phyloP scores from a whole-genome alignment of 2,113 vertebrate genomes.

The Crotalus viridis region DNA sequence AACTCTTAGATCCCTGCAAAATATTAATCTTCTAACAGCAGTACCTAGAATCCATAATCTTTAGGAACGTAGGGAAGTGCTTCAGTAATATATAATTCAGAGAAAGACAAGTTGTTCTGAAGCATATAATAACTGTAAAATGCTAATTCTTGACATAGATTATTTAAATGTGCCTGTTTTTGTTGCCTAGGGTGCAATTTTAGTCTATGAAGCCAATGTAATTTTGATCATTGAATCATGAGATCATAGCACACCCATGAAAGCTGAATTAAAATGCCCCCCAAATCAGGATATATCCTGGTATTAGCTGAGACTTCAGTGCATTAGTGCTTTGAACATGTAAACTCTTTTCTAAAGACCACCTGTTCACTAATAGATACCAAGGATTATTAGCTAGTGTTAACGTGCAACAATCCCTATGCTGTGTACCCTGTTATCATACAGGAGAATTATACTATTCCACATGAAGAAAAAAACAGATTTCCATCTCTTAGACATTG shows the following conservation, averaged over 20 bases:
- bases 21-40: not conserved
- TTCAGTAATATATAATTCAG: not conserved
- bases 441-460: slow-evolving; percentile 14
- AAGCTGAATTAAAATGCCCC: slow-evolving; percentile 27
- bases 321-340: slow-evolving; percentile 56
- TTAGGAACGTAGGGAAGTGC: not conserved
- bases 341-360: slow-evolving; percentile 58
- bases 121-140: not conserved
- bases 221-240: not conserved
- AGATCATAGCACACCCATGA: not conserved
- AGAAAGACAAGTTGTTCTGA: not conserved
- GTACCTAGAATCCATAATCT: not conserved
- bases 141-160: not conserved
- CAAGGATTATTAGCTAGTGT: slow-evolving; percentile 45
- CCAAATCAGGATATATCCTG: slow-evolving; percentile 42
- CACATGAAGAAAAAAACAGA: slow-evolving; percentile 16
- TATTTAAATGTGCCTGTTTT: slow-evolving; percentile 12
- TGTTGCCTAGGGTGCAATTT: slow-evolving; percentile 5
- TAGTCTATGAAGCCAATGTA: slow-evolving; percentile 15
- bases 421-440: not conserved
- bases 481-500: not conserved
- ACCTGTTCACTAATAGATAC: slow-evolving; percentile 65
- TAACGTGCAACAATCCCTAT: not conserved
- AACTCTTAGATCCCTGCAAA: not conserved
- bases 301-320: slow-evolving; percentile 52